Percentiles rank a stretch among this genome's conserved stretches.
Evolutionary conservation across 2,888 invertebrate genomes (phyloP).

Genomic region (Eupeodes luniger): DNA sequence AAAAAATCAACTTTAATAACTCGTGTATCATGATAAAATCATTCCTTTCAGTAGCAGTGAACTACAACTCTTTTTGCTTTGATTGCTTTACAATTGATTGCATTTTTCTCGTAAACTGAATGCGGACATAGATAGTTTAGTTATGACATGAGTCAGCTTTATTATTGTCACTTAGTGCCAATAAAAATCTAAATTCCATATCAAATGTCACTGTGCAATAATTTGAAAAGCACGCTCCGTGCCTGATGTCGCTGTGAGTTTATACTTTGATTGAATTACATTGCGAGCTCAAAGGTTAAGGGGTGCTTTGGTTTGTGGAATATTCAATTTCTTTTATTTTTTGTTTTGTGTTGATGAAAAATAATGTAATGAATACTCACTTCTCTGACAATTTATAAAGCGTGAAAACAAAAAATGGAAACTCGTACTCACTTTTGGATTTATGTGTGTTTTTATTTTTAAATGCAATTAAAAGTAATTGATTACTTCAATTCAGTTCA

Average conservation of each 20-base stretch:
- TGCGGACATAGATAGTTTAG: background rate
- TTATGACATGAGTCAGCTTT: constrained; percentile 32
- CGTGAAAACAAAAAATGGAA: background rate
- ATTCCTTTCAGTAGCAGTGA: background rate
- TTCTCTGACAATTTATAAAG: background rate
- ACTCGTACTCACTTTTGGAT: background rate
- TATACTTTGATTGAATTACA: constrained; percentile 36
- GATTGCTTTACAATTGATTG: constrained; percentile 39
- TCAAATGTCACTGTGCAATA: constrained; percentile 25
- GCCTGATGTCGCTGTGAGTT: background rate
- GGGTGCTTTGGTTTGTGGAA: background rate
- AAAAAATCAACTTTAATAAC: too few species aligned
- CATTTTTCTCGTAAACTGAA: constrained; percentile 2
- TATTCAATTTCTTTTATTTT: constrained; percentile 18
- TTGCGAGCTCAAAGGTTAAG: constrained; percentile 17
- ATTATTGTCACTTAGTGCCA: constrained; percentile 40
- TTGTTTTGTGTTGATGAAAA: background rate
- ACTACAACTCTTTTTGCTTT: constrained; percentile 5
- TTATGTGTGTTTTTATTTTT: background rate
- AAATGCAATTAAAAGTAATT: constrained; percentile 35
- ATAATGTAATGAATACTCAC: background rate
- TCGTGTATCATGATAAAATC: too few species aligned
- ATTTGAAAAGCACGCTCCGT: background rate
- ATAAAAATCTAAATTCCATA: constrained; percentile 37
- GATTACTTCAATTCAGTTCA: constrained; percentile 27